Conservation (phyloP, 2,113 vertebrate genomes). For the Lepidothrix coronata region DNA sequence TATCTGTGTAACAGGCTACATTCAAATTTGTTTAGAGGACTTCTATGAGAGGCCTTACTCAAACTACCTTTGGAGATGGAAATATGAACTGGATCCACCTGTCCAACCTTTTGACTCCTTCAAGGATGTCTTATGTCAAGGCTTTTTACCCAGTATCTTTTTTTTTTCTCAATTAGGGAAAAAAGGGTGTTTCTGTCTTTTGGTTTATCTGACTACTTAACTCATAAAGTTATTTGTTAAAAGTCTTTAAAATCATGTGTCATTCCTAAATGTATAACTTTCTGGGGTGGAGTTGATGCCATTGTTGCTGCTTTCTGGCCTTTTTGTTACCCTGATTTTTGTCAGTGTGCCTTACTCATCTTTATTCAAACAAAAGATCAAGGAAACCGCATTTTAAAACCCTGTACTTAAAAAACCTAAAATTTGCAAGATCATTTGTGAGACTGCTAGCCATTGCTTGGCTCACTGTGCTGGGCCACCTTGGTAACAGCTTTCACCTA, state of each 20-base stretch:
- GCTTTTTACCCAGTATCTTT: background rate
- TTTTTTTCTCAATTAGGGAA: background rate
- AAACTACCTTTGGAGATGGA: background rate
- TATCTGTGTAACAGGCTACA: background rate
- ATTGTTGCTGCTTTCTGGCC: background rate
- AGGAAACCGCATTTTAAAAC: background rate
- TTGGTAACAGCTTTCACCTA: background rate
- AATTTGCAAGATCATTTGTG: background rate
- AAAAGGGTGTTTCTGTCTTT: background rate
- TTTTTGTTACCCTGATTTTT: background rate
- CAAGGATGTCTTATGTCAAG: background rate
- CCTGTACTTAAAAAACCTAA: background rate
- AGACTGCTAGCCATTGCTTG: background rate
- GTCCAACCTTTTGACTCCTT: background rate
- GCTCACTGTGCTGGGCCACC: background rate
- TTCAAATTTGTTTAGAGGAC: background rate
- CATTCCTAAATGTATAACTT: background rate
- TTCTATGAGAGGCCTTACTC: background rate
- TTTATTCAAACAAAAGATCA: background rate
- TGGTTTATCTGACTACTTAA: background rate
- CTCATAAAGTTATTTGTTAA: background rate
- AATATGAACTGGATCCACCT: background rate
- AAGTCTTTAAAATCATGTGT: background rate
- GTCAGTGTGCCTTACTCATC: background rate
- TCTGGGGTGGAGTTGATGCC: background rate